Evolutionary conservation across 2,888 invertebrate species (phyloP).

Genomic region (Lamellibrachia satsuma): DNA sequence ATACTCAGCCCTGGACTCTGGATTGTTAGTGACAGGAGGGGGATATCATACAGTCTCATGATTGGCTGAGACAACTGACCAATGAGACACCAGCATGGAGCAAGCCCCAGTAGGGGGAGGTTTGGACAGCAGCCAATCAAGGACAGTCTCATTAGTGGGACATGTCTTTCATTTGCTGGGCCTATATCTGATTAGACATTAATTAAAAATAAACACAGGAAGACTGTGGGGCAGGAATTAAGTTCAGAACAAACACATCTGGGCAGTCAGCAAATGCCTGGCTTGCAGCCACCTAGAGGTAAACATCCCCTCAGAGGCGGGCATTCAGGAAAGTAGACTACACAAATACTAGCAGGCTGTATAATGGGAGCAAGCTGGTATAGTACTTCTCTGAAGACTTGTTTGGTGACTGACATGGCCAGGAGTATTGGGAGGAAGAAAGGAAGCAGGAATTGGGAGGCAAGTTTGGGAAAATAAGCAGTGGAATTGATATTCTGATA

Average conservation of each 20-base stretch:
- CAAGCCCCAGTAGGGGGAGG: background rate
- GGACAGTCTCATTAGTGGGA: background rate
- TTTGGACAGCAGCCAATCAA: background rate
- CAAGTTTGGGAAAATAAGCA: background rate
- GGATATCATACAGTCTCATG: background rate
- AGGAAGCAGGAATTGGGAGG: background rate
- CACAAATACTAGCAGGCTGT: constrained; percentile 4
- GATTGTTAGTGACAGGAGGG: background rate
- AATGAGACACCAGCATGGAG: background rate
- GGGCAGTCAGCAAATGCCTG: constrained; percentile 7
- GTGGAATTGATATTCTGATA: background rate
- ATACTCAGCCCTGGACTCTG: background rate
- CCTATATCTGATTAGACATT: background rate
- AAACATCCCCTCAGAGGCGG: constrained; percentile 1
- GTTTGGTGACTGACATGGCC: background rate
- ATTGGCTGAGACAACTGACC: background rate
- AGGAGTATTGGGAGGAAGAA: background rate
- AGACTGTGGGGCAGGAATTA: background rate
- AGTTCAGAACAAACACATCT: constrained; percentile 7
- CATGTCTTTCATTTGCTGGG: constrained; percentile 5
- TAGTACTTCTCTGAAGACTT: background rate
- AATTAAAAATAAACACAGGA: constrained; percentile 13
- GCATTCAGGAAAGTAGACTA: background rate
- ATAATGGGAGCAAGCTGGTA: background rate
- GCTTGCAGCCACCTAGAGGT: background rate